Evolutionary conservation across 2,797 vertebrate genomes (phyloP), one percentile per base, ranked within the genome.

Genomic region (Hapalemur alaotrensis): DNA sequence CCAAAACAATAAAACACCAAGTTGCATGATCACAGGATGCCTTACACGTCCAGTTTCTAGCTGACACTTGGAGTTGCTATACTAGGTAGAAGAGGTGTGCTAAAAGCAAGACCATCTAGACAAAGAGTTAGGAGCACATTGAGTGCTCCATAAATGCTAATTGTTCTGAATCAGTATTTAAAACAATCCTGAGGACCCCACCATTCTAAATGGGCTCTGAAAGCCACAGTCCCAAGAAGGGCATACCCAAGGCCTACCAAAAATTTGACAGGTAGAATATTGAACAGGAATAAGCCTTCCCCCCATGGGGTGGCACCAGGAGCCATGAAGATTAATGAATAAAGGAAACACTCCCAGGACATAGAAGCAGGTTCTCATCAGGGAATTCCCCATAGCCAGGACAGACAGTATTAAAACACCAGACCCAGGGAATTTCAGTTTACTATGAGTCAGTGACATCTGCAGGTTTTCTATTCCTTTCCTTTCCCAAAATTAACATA

Each of bases 401-500:
- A 12, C 13, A 76, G 52, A 80, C 50, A 75, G 63, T 28, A 6
- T 84, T 20, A 91, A 14, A 50, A 80, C 3, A 20, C 25, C 38
- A 63, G 10, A 48, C 14, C 23, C 80, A 48, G 32, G 69, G 18
- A 70, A 69, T 78, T 73, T 91, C 78, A 61, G 18, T 38, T 78
- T 79, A 48, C 35, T 85, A 10, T 28, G 2, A 11, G 41, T 28
- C 32, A 80, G 20, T 61, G 67, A 52, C 28, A 85, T 32, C 14
- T 50, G 20, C 61, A 4, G 80, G 9, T 92, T 94, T 59, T 90
- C 48, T 91, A 25, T 78, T 46, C 2, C 12, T 82, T 85, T 3
- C n/a, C 75, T 78, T 82, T 70, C 69, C 57, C 57, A 93, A 91
- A 82, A 94, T 95, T 76, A 91, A 15, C 2, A 59, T 52, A 88